Evolutionary conservation across 2,797 vertebrate genomes (phyloP), one percentile per base, ranked within the genome.

Genomic region (Neosilurus mollespiculum): DNA sequence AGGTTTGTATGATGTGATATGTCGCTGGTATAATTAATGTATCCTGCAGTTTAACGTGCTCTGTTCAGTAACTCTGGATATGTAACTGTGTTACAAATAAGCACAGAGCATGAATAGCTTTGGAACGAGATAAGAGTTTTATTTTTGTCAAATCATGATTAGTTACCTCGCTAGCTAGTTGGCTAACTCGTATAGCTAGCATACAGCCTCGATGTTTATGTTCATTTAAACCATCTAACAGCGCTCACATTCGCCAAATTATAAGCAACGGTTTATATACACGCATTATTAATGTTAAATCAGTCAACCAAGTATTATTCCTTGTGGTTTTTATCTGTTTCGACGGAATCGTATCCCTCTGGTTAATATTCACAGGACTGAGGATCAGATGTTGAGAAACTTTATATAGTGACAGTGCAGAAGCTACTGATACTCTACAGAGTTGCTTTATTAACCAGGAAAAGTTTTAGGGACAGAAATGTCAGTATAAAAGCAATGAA

Each of bases 1-100:
- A 87, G 87, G 84, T 88, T 87, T 79, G 87, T 43, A 43, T 43
- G 37, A 6, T 43, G 43, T 43, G 43, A 43, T 43, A 43, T 5
- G 43, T 88, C 26, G 56, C 77, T 81, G 58, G 1, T 65, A 3
- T 65, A 26, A 53, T 26, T 0, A 7, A 1, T 49, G 61, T 51
- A 51, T 51, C 12, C 3, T 15, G 26, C 4, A 30, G 0, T 26
- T 65, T 51, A 9, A 16, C 5, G 9, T 12, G 77, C 43, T 3
- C 59, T 64, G 37, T 78, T 12, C 24, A 77, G 22, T 37, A n/a
- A 61, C n/a, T 9, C 22, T 64, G 61, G 26, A 24, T 54, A 3
- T 64, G 11, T 43, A 10, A 9, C 58, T 72, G 30, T 30, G 30
- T 9, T 73, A 64, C 37, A 43, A 59, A 58, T 14, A 16, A 37